Conservation (phyloP, 2,113 vertebrate species). For the Cebidichthys violaceus region DNA sequence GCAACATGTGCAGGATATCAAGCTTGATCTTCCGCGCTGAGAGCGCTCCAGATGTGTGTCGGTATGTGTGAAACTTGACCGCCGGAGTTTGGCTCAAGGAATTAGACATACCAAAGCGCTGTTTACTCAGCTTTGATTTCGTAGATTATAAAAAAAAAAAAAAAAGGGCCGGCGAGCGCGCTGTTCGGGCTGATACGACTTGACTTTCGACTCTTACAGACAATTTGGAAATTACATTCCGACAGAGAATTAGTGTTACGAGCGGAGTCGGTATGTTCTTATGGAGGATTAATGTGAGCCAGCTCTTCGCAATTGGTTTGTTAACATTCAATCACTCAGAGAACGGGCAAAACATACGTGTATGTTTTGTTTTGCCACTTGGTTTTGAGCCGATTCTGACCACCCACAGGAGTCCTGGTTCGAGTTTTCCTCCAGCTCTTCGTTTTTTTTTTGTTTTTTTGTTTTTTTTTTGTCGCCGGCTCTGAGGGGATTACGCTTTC, state of each 20-base stretch:
- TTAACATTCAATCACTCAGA: conserved; percentile 76
- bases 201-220: conserved; percentile 44
- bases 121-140: conserved; percentile 83
- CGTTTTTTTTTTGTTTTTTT: conserved; percentile 26
- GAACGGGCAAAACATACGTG: conserved; percentile 20
- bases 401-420: conserved; percentile 76
- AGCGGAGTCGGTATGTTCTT: conserved; percentile 49
- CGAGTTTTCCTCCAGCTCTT: conserved; percentile 53
- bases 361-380: conserved; percentile 72
- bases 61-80: conserved; percentile 78
- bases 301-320: conserved; percentile 68
- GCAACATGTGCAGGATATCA: conserved; percentile 74
- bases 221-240: conserved; percentile 62
- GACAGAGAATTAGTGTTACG: conserved; percentile 46
- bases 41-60: conserved; percentile 75
- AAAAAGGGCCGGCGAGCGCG: conserved; percentile 60
- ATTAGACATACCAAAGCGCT: conserved; percentile 69
- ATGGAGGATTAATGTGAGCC: conserved; percentile 52
- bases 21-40: conserved; percentile 56
- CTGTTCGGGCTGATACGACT: conserved; percentile 59
- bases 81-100: conserved; percentile 67
- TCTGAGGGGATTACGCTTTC: conserved; percentile 54
- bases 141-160: too few relatives aligned
- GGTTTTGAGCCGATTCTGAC: conserved; percentile 71
- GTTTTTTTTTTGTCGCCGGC: conserved; percentile 38